Evolutionary conservation across 2,888 invertebrate genomes (phyloP).

Genomic region (Synanthedon tipuliformis): DNA sequence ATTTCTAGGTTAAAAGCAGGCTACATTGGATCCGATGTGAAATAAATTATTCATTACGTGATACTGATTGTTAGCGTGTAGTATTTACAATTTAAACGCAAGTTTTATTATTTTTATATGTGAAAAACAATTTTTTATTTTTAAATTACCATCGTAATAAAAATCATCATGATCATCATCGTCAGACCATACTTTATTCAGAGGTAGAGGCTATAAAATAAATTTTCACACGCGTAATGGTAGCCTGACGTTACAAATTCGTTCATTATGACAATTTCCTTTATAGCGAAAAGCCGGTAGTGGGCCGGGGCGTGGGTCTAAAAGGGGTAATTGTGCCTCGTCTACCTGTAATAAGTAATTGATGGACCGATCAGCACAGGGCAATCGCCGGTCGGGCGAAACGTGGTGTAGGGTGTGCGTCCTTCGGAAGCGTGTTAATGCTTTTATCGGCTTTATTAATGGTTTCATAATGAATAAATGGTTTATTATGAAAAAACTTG

Average conservation of each 20-base stretch:
- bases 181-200: no score
- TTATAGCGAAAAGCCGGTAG: conserved; percentile 23
- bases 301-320: conserved; percentile 28
- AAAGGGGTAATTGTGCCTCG: conserved; percentile 48
- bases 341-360: conserved; percentile 34
- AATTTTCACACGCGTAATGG: no score
- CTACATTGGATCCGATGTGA: neutral
- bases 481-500: no score
- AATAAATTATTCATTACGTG: neutral
- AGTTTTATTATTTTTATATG: no score
- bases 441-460: conserved; percentile 8
- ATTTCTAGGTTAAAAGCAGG: conserved; percentile 5
- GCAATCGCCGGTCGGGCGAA: no score
- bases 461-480: neutral
- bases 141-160: no score
- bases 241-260: conserved; percentile 1
- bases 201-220: no score
- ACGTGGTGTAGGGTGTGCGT: conserved; percentile 7
- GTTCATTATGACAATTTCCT: conserved; percentile 11
- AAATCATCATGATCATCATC: no score
- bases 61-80: no score
- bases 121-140: no score
- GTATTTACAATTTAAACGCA: no score
- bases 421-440: conserved; percentile 39
- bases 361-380: conserved; percentile 28